Evolutionary conservation across 2,888 invertebrate species (phyloP).

Genomic region (Spodoptera littoralis): DNA sequence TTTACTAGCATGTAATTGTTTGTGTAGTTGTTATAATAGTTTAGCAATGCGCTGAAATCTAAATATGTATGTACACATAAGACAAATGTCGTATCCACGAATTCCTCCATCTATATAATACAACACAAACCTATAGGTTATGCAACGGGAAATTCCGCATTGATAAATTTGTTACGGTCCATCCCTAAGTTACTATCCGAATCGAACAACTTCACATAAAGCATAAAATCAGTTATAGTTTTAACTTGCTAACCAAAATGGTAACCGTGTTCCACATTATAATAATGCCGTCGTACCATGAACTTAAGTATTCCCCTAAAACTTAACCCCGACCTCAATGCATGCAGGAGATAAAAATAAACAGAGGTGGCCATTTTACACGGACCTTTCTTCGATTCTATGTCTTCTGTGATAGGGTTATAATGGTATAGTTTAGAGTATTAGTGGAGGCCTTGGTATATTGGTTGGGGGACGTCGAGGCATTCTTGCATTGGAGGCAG

Average conservation of each 20-base stretch:
- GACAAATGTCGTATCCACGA: too few relatives aligned
- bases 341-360: constrained; percentile 63
- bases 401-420: constrained; percentile 33
- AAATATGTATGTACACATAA: too few relatives aligned
- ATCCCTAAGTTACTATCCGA: constrained; percentile 7
- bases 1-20: too few relatives aligned
- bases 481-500: constrained; percentile 63
- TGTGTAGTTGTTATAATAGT: too few relatives aligned
- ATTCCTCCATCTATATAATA: too few relatives aligned
- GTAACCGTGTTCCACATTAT: constrained; percentile 39
- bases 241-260: constrained; percentile 25
- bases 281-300: constrained; percentile 47
- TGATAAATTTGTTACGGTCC: background rate
- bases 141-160: background rate
- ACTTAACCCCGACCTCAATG: constrained; percentile 59
- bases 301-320: constrained; percentile 57
- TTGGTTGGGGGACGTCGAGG: constrained; percentile 60
- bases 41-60: too few relatives aligned
- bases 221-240: constrained; percentile 38
- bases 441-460: constrained; percentile 51
- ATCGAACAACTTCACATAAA: constrained; percentile 13
- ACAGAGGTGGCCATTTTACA: constrained; percentile 52
- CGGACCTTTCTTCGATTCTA: constrained; percentile 44
- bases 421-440: constrained; percentile 29
- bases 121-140: background rate